Evolutionary conservation across 1,140 invertebrate genomes (phyloP), one percentile per base, ranked within the genome.

Genomic region (Eumeta japonica): DNA sequence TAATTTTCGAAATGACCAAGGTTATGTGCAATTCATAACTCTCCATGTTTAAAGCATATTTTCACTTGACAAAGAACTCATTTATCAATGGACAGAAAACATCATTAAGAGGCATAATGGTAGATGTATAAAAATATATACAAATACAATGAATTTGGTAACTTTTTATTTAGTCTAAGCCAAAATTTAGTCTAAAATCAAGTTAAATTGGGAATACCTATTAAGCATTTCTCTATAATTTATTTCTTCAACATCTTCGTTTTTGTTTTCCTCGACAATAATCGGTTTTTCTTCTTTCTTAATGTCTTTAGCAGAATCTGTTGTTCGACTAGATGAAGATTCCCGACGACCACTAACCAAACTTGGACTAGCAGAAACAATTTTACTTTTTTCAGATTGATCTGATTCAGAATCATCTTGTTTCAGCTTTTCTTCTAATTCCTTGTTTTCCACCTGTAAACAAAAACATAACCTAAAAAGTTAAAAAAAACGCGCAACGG

Each of bases 371-470:
- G 63, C 53, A 13, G 71, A 58, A 2, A 59, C 56, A 13, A 77
- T 60, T 59, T 85, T 85, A 35, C 72, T 79, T 57, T 80, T 84
- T 28, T 85, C 83, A n/a, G 79, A 80, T 27, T 77, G 76, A 50
- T 84, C 82, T 2, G 81, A 81, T 35, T 77, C 68, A 49, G 80
- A 81, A 55, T 84, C 83, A 50, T 85, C 83, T 38, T 83, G 83
- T 52, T 81, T 83, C 39, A 80, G 76, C 55, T 85, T 85, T 40
- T 85, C 83, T 50, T 85, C 83, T 52, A 83, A 73, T 62, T 87
- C 84, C 45, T 81, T 78, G 45, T 80, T 81, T 52, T 86, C 84
- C 42, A 84, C 78, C 83, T 86, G 44, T 60, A 50, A 54, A 53
- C 55, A 42, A 65, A 48, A 61, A 64, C 41, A 71, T 61, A 66